These are phyloP conservation scores for Drosophila novamexicana DNA, from an alignment of 1,140 invertebrate species.

Conservation along the genomic window DNA sequence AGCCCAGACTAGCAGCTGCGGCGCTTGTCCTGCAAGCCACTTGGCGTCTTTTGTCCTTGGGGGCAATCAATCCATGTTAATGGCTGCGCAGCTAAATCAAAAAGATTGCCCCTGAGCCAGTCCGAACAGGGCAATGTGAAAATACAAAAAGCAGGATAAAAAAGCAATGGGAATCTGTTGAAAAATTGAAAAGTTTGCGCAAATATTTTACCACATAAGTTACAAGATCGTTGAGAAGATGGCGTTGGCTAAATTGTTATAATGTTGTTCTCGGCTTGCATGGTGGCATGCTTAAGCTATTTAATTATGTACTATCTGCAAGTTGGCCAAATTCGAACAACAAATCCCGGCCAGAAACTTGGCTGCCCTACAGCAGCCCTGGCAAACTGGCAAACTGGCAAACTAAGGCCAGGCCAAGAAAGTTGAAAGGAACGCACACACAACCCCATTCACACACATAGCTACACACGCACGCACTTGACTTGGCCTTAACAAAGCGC, in stretches of 20 bases:
- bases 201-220: constrained; percentile 74
- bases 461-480: constrained; percentile 30
- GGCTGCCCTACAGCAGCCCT: constrained; percentile 31
- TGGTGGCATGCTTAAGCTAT: constrained; percentile 61
- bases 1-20: constrained; percentile 36
- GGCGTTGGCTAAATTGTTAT: constrained; percentile 59
- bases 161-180: constrained; percentile 23
- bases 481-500: constrained; percentile 39
- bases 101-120: constrained; percentile 50
- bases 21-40: constrained; percentile 74
- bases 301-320: constrained; percentile 74
- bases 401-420: constrained; percentile 38
- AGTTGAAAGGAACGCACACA: constrained; percentile 35
- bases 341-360: constrained; percentile 50
- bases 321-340: constrained; percentile 42
- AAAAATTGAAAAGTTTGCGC: constrained; percentile 57
- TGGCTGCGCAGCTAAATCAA: constrained; percentile 76
- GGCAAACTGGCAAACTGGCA: constrained; percentile 11
- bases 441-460: constrained; percentile 8
- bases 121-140: not conserved
- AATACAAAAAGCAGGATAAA: constrained; percentile 11
- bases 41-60: constrained; percentile 74
- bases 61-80: constrained; percentile 81
- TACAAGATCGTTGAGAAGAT: constrained; percentile 51
- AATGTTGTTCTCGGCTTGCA: constrained; percentile 39